Base-by-base conservation (phyloP, 2,888 invertebrate species). In the Ypsolopha sequella region DNA sequence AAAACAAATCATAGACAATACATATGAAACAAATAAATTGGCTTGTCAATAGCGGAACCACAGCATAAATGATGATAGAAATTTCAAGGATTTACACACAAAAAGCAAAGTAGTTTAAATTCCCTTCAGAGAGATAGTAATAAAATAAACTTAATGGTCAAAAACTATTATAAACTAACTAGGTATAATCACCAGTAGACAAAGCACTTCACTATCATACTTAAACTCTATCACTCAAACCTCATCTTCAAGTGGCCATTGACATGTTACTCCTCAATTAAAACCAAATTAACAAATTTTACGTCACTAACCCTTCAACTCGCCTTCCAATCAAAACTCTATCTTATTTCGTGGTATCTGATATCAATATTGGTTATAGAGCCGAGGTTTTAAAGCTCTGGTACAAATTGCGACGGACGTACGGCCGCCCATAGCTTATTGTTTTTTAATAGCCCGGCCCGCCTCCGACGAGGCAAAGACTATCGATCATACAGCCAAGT, bases 391-490 rank as follows among this genome's bases (percentile, higher is more conserved):
- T 36, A 6, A 36, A 43, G 13, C n/a, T 50, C 34, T 64, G 60
- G 64, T 72, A 78, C 80, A 82, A 82, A 84, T 84, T 80, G 80
- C 68, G 65, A 63, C 66, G 69, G 84, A 85, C 84, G 76, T 68
- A 67, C 24, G 70, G 67, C 69, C 70, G 73, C 63, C 67, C 66
- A 69, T 68, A 65, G 65, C 70, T 85, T 85, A 86, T 85, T 82
- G 85, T 86, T 81, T 84, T 85, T 79, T 85, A 86, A 85, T 82
- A 68, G 73, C 41, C 65, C 64, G 73, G 57, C 69, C 81, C 80
- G 77, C 80, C 80, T 74, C 71, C 65, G 62, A 65, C 61, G 69
- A 58, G 71, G 73, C 68, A 61, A 62, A 65, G 62, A 65, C 79
- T 35, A 84, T 84, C 79, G 74, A 82, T 85, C 85, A 84, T 74